Percentiles rank a stretch among this genome's conserved stretches.
These are phyloP conservation scores for Lethocerus indicus DNA, from an alignment of 1,140 invertebrate species.

Conservation along the genomic window DNA sequence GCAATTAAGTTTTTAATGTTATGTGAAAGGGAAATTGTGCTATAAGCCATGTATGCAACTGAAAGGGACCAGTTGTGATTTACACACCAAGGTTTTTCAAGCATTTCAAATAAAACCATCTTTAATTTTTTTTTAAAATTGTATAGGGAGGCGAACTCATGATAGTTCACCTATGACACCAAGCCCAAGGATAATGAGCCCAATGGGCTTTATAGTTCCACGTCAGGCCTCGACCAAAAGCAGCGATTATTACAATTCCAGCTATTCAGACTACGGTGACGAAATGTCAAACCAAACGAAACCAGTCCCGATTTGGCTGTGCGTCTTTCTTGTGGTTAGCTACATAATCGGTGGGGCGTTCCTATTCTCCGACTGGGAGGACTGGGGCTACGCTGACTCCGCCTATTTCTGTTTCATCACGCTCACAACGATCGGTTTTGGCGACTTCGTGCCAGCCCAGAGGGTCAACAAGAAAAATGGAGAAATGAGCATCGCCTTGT, in stretches of 20 bases:
- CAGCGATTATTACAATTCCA: conserved; percentile 32
- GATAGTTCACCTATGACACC: conserved; percentile 15
- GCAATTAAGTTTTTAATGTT: too few relatives aligned
- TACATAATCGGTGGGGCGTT: conserved; percentile 78
- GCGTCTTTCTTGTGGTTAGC: conserved; percentile 70
- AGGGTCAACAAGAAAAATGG: conserved; percentile 41
- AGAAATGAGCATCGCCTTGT: conserved; percentile 71
- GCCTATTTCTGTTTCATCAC: conserved; percentile 95
- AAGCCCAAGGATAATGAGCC: conserved; percentile 45
- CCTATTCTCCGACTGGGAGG: conserved; percentile 71
- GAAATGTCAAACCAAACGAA: conserved; percentile 20
- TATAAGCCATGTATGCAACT: too few relatives aligned
- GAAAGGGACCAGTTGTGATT: too few relatives aligned
- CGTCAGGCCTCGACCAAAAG: conserved; percentile 27
- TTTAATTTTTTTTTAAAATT: conserved; percentile 1
- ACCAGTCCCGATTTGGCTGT: conserved; percentile 81
- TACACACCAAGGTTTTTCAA: too few relatives aligned
- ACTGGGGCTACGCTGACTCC: conserved; percentile 77
- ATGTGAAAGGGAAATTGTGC: too few relatives aligned
- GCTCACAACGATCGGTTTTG: conserved; percentile 87
- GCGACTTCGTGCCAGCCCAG: conserved; percentile 83
- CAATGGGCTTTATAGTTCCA: conserved; percentile 43
- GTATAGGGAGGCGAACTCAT: background rate
- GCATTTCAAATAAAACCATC: background rate
- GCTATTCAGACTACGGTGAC: conserved; percentile 19